A percentile compares a stretch with the other conserved stretches of the same genome.
phyloP scores from a whole-genome alignment of 2,797 vertebrate species.

The Centropyge bicolor region DNA sequence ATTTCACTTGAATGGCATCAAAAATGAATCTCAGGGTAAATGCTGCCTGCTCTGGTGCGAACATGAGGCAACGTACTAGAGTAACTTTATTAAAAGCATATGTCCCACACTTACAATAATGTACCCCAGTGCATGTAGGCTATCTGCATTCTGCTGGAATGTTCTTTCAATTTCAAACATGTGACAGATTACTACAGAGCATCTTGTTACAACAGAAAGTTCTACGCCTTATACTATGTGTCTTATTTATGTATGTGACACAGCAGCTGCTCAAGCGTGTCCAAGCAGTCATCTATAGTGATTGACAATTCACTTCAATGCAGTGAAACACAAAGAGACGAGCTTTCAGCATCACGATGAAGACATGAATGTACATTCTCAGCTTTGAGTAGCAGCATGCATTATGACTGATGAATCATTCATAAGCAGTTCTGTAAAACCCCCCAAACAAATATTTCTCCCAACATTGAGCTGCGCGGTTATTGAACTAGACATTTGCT shows the following conservation, averaged over 20 bases:
- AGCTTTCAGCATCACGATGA: not conserved
- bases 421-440: not conserved
- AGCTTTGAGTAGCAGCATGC: not conserved
- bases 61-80: not conserved
- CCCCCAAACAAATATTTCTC: too few relatives aligned
- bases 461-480: not conserved
- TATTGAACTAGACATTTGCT: not conserved
- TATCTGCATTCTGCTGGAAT: not conserved
- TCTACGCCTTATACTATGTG: not conserved
- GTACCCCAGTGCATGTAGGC: not conserved
- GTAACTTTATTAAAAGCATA: not conserved
- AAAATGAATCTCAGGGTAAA: conserved; percentile 1
- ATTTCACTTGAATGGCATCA: not conserved
- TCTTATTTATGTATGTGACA: not conserved
- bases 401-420: not conserved
- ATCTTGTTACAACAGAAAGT: not conserved
- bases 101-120: not conserved
- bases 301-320: not conserved
- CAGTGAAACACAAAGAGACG: not conserved
- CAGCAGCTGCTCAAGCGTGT: not conserved
- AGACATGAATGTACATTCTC: not conserved
- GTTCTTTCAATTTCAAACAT: not conserved
- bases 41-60: not conserved
- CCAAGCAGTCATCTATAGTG: not conserved
- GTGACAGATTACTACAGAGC: not conserved